These are phyloP conservation scores for Muschampia plurimacula DNA, from an alignment of 2,888 invertebrate species.

Conservation along the genomic window DNA sequence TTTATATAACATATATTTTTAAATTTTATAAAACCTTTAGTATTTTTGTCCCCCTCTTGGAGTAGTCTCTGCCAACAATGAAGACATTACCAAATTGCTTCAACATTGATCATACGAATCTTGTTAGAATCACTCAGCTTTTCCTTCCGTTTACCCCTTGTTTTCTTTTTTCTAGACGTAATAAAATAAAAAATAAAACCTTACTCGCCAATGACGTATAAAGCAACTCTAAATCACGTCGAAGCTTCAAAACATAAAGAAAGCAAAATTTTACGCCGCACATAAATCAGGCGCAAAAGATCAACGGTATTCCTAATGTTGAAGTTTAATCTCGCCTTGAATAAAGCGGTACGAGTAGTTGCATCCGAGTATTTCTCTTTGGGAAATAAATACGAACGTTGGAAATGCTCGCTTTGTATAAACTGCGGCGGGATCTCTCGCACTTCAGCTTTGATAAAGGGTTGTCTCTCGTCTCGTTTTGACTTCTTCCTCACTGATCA, in stretches of 20 bases:
- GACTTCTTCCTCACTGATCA: no score
- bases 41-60: no score
- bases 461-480: neutral
- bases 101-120: neutral
- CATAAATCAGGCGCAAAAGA: conserved; percentile 22
- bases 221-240: neutral
- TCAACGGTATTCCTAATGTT: conserved; percentile 46
- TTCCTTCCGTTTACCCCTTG: no score
- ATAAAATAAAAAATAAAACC: neutral
- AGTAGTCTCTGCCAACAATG: no score
- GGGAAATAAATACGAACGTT: conserved; percentile 60
- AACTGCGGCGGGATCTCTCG: conserved; percentile 56
- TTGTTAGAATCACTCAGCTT: no score
- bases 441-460: conserved; percentile 55
- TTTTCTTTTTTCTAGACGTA: neutral
- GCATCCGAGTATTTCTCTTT: conserved; percentile 54
- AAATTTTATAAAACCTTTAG: no score
- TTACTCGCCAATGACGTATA: neutral
- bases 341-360: conserved; percentile 54
- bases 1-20: no score
- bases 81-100: no score
- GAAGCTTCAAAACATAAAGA: conserved; percentile 8
- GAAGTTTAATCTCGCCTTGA: conserved; percentile 58
- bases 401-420: conserved; percentile 61
- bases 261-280: conserved; percentile 19